phyloP scores from a whole-genome alignment of 2,113 vertebrate genomes.

The Xenus cinereus region DNA sequence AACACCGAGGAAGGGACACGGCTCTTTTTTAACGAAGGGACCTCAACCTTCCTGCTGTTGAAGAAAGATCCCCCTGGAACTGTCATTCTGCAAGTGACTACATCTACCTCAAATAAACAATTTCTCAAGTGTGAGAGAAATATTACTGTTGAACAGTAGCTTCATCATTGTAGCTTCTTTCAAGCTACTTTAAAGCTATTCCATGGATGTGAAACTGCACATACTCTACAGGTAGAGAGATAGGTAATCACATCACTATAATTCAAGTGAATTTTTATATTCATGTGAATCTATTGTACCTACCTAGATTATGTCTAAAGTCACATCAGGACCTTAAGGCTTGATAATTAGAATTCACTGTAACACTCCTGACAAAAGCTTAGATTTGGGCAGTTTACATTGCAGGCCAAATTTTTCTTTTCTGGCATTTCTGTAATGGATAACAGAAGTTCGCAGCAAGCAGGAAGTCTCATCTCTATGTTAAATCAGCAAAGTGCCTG shows the following conservation, averaged over 20 bases:
- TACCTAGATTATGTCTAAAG: not conserved
- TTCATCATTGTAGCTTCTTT: not conserved
- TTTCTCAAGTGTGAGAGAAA: not conserved
- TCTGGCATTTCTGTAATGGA: not conserved
- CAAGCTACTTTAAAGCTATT: not conserved
- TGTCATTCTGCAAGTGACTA: not conserved
- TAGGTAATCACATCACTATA: not conserved
- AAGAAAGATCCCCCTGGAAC: not conserved
- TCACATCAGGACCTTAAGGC: not conserved
- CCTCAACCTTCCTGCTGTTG: not conserved
- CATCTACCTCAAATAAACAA: not conserved
- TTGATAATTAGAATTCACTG: not conserved
- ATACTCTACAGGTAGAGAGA: not conserved
- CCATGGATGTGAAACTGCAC: not conserved
- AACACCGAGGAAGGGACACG: not conserved
- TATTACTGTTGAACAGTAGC: not conserved
- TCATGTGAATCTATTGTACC: not conserved
- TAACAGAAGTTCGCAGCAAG: not conserved
- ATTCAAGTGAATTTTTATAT: not conserved
- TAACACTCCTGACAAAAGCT: not conserved
- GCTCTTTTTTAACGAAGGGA: not conserved
- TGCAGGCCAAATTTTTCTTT: not conserved
- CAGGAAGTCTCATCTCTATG: not conserved
- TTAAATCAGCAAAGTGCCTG: not conserved
- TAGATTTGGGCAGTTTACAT: not conserved